Evolutionary conservation across 2,797 vertebrate genomes (phyloP), one percentile per base, ranked within the genome.

Genomic region (Schizopygopsis malacanthus): DNA sequence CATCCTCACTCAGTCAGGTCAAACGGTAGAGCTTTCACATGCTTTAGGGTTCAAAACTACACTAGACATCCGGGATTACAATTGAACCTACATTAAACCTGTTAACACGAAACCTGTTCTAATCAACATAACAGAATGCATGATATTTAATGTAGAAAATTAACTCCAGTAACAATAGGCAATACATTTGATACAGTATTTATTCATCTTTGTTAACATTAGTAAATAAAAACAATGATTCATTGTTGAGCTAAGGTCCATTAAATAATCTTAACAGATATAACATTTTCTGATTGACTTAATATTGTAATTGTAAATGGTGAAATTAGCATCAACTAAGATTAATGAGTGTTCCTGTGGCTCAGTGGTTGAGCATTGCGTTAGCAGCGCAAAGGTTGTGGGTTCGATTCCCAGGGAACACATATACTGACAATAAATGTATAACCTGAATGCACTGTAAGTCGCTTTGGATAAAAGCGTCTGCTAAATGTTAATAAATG

Each of bases 171-270:
- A 59, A 59, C 56, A 59, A n/a, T 59, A 9, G 8, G 20, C 3
- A 59, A 59, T 59, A 59, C 8, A 59, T 50, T 50, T 50, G 47
- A 16, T 16, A 52, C 15, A 52, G 50, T 52, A 52, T 52, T 52
- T 52, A 52, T 52, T 16, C 6, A 52, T 59, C 25, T 33, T 65
- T 65, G 25, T 65, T 65, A 15, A 59, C 22, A n/a, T 59, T 10
- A n/a, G 56, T 59, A 59, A 59, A 59, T n/a, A 59, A 59, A 59
- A 59, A n/a, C 54, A 56, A 59, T 59, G n/a, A 59, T 59, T 59
- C 2, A 59, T 59, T n/a, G 8, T 9, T 56, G 33, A 56, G 18
- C 52, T 8, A 56, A 22, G 20, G 7, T 22, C 8, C 54, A 22
- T 22, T 56, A 56, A 56, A 56, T 56, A 22, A 22, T 56, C 20